Base-by-base conservation (phyloP, 2,888 invertebrate genomes). In the Synergus gifuensis region DNA sequence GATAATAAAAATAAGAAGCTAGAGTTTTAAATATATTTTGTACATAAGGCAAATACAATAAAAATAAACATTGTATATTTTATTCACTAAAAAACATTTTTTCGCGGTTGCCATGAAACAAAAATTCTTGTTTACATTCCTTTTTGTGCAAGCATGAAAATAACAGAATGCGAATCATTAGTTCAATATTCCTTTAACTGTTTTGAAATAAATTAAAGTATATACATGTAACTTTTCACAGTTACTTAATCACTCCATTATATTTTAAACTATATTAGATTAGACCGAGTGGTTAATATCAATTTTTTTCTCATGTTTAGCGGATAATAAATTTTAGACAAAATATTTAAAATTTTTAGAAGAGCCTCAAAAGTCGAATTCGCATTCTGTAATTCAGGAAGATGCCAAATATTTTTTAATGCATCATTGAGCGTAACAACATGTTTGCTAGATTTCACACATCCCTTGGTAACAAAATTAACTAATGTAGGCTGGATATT, bases 401-500 rank as follows among this genome's bases (percentile, higher is more conserved):
- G 49, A 54, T 36, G 36, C 12, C 12, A 9, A 36, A 64, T 36
- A 9, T n/a, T 36, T 5, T 11, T 69, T 11, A 49, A 28, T 69
- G n/a, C 16, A 44, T 67, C 22, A 67, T 46, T 14, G 46, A 22
- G 67, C 46, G 12, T 64, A n/a, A 9, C 11, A 64, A 64, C 28
- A 46, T 54, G 11, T n/a, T 54, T n/a, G 54, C 9, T 14, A 44
- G 42, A 62, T 63, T 62, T 36, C 14, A 22, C n/a, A 40, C 12
- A 44, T 8, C 12, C 18, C 16, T 16, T 49, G 14, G 12, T 4
- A 14, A 14, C 12, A 11, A 18, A 44, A 28, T 36, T 36, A 73
- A 73, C 69, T 69, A 83, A 97, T 96, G 89, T 96, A 97, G 28
- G 97, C 96, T 0, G 96, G 95, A 44, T 96, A 94, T 92, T 95